Conservation (phyloP, 2,888 invertebrate species). For the Malachius bipustulatus region DNA sequence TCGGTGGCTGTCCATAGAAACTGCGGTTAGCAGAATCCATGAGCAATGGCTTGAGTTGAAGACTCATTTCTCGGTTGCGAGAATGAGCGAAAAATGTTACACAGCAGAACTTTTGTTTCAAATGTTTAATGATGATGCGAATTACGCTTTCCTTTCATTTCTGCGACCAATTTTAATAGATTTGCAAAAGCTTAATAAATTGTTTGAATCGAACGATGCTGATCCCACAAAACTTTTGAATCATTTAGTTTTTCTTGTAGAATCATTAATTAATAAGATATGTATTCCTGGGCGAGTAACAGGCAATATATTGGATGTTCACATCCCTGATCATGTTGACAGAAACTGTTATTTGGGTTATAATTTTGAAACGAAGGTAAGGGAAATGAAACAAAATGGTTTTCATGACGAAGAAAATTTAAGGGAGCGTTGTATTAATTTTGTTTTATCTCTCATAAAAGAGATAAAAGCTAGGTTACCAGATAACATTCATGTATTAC, state of each 20-base stretch:
- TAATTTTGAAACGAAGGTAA: constrained; percentile 6
- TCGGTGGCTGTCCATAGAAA: constrained; percentile 22
- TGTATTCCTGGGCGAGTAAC: neutral
- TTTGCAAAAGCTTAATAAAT: constrained; percentile 14
- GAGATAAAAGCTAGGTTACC: constrained; percentile 5
- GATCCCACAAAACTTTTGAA: constrained; percentile 11
- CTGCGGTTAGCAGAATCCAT: constrained; percentile 17
- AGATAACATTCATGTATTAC: neutral
- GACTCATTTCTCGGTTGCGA: constrained; percentile 14
- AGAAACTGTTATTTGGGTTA: constrained; percentile 10
- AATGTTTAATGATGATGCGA: constrained; percentile 18
- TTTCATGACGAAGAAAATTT: neutral
- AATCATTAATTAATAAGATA: constrained; percentile 9
- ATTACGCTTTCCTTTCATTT: constrained; percentile 17
- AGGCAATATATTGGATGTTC: neutral
- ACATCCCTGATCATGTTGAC: constrained; percentile 8
- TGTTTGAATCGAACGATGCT: constrained; percentile 11
- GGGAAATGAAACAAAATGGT: neutral
- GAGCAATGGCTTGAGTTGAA: constrained; percentile 21
- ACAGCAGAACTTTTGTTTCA: constrained; percentile 17
- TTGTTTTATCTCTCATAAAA: constrained; percentile 5
- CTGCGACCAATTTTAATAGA: constrained; percentile 17
- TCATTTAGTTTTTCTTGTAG: constrained; percentile 4
- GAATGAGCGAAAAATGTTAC: constrained; percentile 19
- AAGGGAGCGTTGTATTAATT: constrained; percentile 5